A percentile compares a stretch with the other conserved stretches of the same genome.
These are phyloP conservation scores for Homalodisca vitripennis DNA, from an alignment of 1,140 invertebrate genomes.

Conservation along the genomic window DNA sequence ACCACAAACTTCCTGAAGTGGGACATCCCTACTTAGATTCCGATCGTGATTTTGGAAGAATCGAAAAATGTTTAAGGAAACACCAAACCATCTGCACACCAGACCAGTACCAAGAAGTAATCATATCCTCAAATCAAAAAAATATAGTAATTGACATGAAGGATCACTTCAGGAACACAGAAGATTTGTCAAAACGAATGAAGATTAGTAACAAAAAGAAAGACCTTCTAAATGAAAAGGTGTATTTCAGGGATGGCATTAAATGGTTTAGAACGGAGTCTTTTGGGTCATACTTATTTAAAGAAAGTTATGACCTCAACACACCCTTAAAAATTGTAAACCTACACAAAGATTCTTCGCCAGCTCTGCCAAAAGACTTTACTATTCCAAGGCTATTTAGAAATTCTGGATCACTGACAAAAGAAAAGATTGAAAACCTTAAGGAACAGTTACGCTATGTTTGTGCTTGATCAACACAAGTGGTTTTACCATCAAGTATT, in stretches of 20 bases:
- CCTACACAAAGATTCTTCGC: neutral
- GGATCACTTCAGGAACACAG: conserved; percentile 24
- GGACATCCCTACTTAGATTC: conserved; percentile 32
- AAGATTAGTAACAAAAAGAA: conserved; percentile 24
- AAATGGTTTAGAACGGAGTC: conserved; percentile 30
- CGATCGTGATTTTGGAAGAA: conserved; percentile 33
- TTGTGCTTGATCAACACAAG: conserved; percentile 22
- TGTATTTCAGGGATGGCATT: conserved; percentile 28
- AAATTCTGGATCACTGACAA: too few relatives aligned
- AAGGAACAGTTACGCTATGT: conserved; percentile 22
- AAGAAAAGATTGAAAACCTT: conserved; percentile 28
- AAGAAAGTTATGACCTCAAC: conserved; percentile 29
- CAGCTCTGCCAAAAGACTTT: conserved; percentile 8
- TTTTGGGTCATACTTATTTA: conserved; percentile 30
- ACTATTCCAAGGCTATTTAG: conserved; percentile 14
- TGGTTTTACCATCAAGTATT: conserved; percentile 32
- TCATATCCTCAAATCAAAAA: conserved; percentile 24
- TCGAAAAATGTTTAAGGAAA: conserved; percentile 29
- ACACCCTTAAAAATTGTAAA: conserved; percentile 25
- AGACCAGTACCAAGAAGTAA: conserved; percentile 30
- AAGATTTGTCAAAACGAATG: conserved; percentile 23
- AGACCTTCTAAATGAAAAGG: conserved; percentile 25
- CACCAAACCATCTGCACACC: conserved; percentile 28
- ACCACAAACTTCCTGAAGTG: conserved; percentile 33
- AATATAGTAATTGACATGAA: conserved; percentile 30